A percentile compares a stretch with the other conserved stretches of the same genome.
Evolutionary conservation across 2,888 invertebrate species (phyloP).

Genomic region (Theodoxus fluviatilis): DNA sequence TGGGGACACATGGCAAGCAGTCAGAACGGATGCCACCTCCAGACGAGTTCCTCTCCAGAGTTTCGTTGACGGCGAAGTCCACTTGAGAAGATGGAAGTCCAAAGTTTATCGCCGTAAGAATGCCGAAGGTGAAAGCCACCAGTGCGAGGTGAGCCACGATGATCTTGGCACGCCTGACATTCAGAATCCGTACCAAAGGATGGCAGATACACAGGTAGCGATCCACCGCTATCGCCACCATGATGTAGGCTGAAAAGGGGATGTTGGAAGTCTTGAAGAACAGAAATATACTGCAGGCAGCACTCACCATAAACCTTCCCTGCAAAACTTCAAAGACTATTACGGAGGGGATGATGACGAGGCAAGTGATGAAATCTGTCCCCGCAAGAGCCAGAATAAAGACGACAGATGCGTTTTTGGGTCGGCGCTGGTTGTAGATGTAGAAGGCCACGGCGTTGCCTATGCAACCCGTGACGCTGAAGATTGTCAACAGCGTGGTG

Average conservation of each 20-base stretch:
- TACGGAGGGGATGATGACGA: conserved; percentile 52
- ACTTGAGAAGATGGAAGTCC: conserved; percentile 33
- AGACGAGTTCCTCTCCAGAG: no score
- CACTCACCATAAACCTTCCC: conserved; percentile 25
- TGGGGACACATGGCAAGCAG: no score
- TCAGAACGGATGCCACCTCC: no score
- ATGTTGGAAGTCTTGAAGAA: conserved; percentile 36
- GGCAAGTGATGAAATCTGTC: conserved; percentile 50
- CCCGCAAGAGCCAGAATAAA: conserved; percentile 59
- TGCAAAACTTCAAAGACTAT: conserved; percentile 35
- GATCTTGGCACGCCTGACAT: conserved; percentile 33
- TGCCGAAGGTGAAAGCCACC: conserved; percentile 38
- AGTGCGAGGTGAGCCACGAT: conserved; percentile 36
- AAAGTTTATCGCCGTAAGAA: conserved; percentile 36
- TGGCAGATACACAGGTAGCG: conserved; percentile 41
- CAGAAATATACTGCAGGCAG: conserved; percentile 32
- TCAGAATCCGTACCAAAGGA: conserved; percentile 36
- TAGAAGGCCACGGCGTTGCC: conserved; percentile 61
- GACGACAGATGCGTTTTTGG: conserved; percentile 56
- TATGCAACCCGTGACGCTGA: conserved; percentile 54
- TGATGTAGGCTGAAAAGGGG: conserved; percentile 39
- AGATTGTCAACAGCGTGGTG: conserved; percentile 44
- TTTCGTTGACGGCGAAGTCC: no score
- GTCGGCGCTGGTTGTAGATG: conserved; percentile 55
- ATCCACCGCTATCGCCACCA: conserved; percentile 40